These are phyloP conservation scores for Latrodectus geometricus DNA, from an alignment of 1,140 invertebrate species.

Conservation along the genomic window DNA sequence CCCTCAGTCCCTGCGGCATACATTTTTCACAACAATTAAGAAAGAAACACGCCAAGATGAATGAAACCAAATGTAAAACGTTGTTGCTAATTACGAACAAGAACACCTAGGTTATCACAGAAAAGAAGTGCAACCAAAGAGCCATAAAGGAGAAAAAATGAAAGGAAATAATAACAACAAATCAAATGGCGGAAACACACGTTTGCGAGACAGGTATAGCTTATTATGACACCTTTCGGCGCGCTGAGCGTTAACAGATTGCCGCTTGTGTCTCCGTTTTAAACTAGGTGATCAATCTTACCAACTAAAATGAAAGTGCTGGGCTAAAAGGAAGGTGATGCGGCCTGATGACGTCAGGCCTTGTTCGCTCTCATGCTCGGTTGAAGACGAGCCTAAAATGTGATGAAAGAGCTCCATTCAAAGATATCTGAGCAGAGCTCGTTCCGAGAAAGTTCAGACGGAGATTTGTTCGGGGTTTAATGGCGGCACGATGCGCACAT, in stretches of 20 bases:
- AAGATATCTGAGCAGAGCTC: not conserved
- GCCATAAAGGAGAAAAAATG: not conserved
- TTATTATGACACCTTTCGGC: slow-evolving; percentile 10
- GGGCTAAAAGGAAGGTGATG: slow-evolving; percentile 25
- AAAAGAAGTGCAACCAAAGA: not conserved
- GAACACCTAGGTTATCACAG: too few relatives aligned
- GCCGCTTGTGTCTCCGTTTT: slow-evolving; percentile 24
- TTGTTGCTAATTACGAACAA: too few relatives aligned
- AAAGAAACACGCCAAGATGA: too few relatives aligned
- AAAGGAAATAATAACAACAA: not conserved
- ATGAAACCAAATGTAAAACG: too few relatives aligned
- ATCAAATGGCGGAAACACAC: not conserved
- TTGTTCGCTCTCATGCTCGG: slow-evolving; percentile 29
- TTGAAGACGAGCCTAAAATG: not conserved
- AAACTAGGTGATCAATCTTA: slow-evolving; percentile 45
- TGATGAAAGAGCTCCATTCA: not conserved
- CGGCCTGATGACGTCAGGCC: slow-evolving; percentile 13
- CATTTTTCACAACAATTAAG: too few relatives aligned
- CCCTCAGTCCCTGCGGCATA: too few relatives aligned
- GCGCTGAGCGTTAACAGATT: slow-evolving; percentile 42
- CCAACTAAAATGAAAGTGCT: slow-evolving; percentile 26
- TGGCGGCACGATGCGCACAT: not conserved
- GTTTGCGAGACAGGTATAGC: not conserved
- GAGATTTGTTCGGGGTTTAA: not conserved
- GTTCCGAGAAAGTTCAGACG: not conserved